Conservation (phyloP, 2,888 invertebrate species). For the Scrobipalpa atriplicella region DNA sequence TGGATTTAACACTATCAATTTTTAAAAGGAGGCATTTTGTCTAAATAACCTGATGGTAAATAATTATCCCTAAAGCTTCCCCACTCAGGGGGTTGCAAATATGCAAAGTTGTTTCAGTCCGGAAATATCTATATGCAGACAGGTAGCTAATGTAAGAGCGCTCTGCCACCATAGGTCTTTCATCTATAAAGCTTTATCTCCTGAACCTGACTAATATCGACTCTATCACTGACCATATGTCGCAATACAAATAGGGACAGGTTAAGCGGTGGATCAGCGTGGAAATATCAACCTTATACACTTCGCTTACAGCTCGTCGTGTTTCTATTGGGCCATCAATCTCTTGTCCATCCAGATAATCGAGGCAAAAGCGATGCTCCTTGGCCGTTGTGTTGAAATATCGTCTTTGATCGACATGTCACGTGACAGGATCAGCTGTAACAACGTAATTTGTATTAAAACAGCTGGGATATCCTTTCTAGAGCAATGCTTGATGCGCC, state of each 20-base stretch:
- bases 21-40: too few relatives aligned
- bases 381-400: constrained; percentile 4
- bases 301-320: neutral
- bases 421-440: neutral
- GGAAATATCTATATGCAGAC: too few relatives aligned
- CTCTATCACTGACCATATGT: neutral
- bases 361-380: neutral
- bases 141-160: too few relatives aligned
- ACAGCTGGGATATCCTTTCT: neutral
- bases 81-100: too few relatives aligned
- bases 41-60: too few relatives aligned
- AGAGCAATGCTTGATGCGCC: too few relatives aligned
- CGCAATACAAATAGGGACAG: constrained; percentile 13
- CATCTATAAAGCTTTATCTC: neutral
- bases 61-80: too few relatives aligned
- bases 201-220: neutral
- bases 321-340: constrained; percentile 1
- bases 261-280: neutral
- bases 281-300: constrained; percentile 1
- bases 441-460: neutral
- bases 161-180: neutral
- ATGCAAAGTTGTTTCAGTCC: too few relatives aligned
- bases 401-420: neutral
- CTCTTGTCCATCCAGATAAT: constrained; percentile 5
- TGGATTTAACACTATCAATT: too few relatives aligned